phyloP scores from a whole-genome alignment of 2,797 vertebrate species.

The Neopelma chrysocephalum region DNA sequence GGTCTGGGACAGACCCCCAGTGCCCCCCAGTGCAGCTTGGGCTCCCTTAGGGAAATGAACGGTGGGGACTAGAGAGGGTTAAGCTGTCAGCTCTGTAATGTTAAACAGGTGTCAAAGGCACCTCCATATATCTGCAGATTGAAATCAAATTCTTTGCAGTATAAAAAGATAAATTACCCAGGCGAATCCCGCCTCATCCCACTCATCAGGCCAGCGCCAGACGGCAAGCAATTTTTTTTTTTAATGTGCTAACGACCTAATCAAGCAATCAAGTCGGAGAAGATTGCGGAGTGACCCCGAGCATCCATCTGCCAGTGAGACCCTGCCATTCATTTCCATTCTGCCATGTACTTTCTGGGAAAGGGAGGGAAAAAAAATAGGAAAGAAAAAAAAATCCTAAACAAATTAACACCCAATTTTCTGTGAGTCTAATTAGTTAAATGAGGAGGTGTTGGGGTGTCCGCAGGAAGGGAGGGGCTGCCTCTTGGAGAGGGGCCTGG shows the following conservation, averaged over 20 bases:
- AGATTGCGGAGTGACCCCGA: constrained; percentile 96
- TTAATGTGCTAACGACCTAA: constrained; percentile 99
- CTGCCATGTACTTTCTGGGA: constrained; percentile 57
- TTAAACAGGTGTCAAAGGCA: constrained; percentile 82
- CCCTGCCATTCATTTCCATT: constrained; percentile 93
- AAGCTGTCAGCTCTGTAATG: constrained; percentile 76
- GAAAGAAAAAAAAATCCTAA: constrained; percentile 73
- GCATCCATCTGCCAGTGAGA: constrained; percentile 93
- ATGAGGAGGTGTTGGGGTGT: constrained; percentile 87
- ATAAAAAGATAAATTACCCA: constrained; percentile 86
- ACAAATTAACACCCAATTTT: constrained; percentile 98
- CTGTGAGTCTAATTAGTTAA: constrained; percentile 98
- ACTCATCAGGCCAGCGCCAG: constrained; percentile 91
- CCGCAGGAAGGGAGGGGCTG: constrained; percentile 71
- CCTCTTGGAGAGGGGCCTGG: constrained; percentile 77
- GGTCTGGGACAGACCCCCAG: background rate
- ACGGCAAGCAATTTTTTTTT: constrained; percentile 96
- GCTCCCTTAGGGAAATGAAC: background rate
- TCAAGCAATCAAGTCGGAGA: constrained; percentile 96
- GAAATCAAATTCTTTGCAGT: constrained; percentile 80
- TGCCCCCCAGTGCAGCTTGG: background rate
- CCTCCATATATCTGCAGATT: constrained; percentile 84
- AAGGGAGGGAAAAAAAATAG: constrained; percentile 64
- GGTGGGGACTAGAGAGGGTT: constrained; percentile 69
- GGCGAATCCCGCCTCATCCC: constrained; percentile 85